phyloP scores from a whole-genome alignment of 2,797 vertebrate genomes.

The Melanotaenia maccullochi region DNA sequence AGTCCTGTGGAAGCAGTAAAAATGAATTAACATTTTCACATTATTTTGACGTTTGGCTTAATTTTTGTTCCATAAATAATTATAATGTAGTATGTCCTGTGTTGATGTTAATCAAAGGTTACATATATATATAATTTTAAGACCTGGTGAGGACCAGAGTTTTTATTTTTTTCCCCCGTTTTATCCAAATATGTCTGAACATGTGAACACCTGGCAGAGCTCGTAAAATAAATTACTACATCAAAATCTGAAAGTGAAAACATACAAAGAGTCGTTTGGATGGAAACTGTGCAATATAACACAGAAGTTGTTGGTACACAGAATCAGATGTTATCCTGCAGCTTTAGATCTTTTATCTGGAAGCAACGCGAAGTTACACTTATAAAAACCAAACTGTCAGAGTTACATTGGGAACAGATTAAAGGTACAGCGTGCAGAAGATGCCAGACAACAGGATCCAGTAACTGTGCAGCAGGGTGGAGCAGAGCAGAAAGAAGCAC shows the following conservation, averaged over 20 bases:
- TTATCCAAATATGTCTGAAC: background rate
- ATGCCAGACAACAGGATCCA: conserved; percentile 9
- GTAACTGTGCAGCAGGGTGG: conserved; percentile 44
- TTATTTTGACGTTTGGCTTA: no score
- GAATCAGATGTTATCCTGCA: background rate
- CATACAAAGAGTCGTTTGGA: background rate
- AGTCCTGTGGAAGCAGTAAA: no score
- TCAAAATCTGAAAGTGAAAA: background rate
- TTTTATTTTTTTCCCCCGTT: no score
- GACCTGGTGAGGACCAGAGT: no score
- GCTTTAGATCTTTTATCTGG: background rate
- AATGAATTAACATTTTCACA: no score
- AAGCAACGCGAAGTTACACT: background rate
- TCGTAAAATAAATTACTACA: background rate
- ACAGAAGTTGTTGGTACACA: no score
- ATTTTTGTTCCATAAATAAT: no score
- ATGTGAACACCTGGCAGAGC: background rate
- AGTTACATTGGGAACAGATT: background rate
- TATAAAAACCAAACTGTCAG: background rate
- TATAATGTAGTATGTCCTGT: no score
- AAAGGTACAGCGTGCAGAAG: background rate
- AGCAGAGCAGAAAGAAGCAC: conserved; percentile 13
- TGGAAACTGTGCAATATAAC: background rate
- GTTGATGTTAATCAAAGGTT: no score
- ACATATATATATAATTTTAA: no score